A percentile compares a stretch with the other conserved stretches of the same genome.
These are phyloP conservation scores for Spermophilus dauricus DNA, from an alignment of 2,113 vertebrate species.

Conservation along the genomic window DNA sequence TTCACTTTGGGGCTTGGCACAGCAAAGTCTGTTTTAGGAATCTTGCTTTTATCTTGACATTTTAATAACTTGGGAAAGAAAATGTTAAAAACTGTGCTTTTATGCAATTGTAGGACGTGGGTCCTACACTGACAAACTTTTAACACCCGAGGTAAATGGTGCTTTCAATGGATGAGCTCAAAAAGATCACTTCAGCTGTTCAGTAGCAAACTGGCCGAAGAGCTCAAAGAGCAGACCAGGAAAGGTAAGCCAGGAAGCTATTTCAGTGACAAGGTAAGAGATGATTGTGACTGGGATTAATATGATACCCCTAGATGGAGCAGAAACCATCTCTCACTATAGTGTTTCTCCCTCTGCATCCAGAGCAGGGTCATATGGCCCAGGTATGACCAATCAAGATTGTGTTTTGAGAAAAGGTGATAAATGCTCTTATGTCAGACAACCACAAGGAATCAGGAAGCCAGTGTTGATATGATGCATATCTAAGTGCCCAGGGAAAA, in stretches of 20 bases:
- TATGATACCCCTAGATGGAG: not conserved
- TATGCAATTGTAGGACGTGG: not conserved
- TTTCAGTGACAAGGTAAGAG: not conserved
- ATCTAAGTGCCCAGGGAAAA: not conserved
- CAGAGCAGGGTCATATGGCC: not conserved
- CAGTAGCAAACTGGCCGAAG: not conserved
- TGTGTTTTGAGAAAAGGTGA: not conserved
- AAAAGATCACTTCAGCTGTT: not conserved
- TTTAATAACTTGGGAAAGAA: slow-evolving; percentile 49
- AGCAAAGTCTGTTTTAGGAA: slow-evolving; percentile 44
- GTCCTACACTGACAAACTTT: not conserved
- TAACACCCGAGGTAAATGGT: not conserved
- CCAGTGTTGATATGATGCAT: too few species aligned
- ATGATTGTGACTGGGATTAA: not conserved
- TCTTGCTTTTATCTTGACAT: slow-evolving; percentile 59
- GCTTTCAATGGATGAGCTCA: not conserved
- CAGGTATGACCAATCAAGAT: not conserved
- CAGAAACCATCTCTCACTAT: not conserved
- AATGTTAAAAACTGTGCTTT: not conserved
- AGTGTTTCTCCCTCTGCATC: not conserved
- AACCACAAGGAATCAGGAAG: not conserved
- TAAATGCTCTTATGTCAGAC: not conserved
- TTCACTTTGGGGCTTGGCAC: not conserved
- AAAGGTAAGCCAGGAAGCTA: not conserved
- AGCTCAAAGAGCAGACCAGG: not conserved